These are phyloP conservation scores for Enteromius unitaeniatus DNA, from an alignment of 2,797 vertebrate genomes.

Conservation along the genomic window DNA sequence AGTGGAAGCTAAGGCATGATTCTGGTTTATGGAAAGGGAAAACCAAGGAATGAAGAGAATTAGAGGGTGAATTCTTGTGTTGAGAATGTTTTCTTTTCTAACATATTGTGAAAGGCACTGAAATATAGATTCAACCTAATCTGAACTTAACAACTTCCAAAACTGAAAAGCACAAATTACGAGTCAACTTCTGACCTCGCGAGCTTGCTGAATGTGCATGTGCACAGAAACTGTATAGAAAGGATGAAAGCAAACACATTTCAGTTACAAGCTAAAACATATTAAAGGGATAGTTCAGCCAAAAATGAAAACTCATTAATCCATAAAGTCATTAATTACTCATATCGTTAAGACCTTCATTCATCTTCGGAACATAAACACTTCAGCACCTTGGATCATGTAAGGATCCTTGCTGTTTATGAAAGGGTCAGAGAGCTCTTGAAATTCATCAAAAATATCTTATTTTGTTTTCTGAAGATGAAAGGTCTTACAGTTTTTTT, in stretches of 20 bases:
- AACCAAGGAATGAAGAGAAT: not conserved
- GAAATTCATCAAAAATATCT: no score
- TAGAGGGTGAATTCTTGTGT: not conserved
- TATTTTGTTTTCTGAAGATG: no score
- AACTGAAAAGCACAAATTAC: not conserved
- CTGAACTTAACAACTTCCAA: not conserved
- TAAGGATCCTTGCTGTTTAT: no score
- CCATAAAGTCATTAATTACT: no score
- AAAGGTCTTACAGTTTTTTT: no score
- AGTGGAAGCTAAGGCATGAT: not conserved
- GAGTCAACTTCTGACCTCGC: not conserved
- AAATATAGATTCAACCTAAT: slow-evolving; percentile 1
- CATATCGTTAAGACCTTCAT: no score
- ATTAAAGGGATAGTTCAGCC: not conserved
- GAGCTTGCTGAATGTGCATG: not conserved
- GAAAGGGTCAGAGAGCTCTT: no score
- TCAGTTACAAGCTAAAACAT: not conserved
- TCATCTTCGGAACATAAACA: no score
- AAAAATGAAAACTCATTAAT: no score
- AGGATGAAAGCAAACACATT: not conserved
- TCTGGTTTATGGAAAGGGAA: not conserved
- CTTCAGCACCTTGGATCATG: no score
- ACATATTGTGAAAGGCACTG: not conserved
- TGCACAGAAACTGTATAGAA: not conserved
- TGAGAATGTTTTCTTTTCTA: not conserved